Evolutionary conservation across 2,113 vertebrate genomes (phyloP).

Genomic region (Corydoras maculifer): DNA sequence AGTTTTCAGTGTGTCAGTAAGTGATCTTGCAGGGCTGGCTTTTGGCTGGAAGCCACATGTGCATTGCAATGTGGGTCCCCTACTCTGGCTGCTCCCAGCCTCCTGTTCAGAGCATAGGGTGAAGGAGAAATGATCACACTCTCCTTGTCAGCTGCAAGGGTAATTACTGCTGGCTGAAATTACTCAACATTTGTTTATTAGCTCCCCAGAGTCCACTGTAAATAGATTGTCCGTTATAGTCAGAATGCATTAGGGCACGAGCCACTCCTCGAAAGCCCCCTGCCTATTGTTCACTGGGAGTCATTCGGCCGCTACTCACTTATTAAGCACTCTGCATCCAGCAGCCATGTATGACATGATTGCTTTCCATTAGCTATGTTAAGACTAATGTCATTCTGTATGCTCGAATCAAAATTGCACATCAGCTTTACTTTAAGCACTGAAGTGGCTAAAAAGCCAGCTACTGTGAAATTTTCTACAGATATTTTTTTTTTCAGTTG

Average conservation of each 20-base stretch:
- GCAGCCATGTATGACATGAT: constrained; percentile 92
- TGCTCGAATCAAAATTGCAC: constrained; percentile 49
- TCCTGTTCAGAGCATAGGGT: constrained; percentile 62
- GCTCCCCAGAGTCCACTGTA: constrained; percentile 99
- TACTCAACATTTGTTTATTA: constrained; percentile 99
- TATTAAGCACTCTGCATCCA: constrained; percentile 81
- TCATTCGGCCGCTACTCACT: constrained; percentile 91
- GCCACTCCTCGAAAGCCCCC: constrained; percentile 73
- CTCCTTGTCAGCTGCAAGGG: constrained; percentile 99
- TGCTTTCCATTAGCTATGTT: constrained; percentile 92
- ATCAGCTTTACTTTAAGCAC: constrained; percentile 33
- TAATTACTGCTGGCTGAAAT: constrained; percentile 99
- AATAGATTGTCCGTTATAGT: constrained; percentile 99
- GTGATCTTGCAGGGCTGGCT: constrained; percentile 71
- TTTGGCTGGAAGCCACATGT: constrained; percentile 88
- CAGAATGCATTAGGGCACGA: constrained; percentile 91
- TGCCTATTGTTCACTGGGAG: constrained; percentile 92
- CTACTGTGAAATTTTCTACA: too few species aligned
- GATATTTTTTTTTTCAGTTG: neutral
- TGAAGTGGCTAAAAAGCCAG: constrained; percentile 2
- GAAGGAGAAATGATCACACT: constrained; percentile 99
- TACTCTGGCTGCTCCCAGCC: constrained; percentile 39
- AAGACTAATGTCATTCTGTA: constrained; percentile 62
- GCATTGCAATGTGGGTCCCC: constrained; percentile 56
- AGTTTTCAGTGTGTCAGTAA: constrained; percentile 35